Conservation (phyloP, 2,797 vertebrate genomes). For the Amblyraja radiata region DNA sequence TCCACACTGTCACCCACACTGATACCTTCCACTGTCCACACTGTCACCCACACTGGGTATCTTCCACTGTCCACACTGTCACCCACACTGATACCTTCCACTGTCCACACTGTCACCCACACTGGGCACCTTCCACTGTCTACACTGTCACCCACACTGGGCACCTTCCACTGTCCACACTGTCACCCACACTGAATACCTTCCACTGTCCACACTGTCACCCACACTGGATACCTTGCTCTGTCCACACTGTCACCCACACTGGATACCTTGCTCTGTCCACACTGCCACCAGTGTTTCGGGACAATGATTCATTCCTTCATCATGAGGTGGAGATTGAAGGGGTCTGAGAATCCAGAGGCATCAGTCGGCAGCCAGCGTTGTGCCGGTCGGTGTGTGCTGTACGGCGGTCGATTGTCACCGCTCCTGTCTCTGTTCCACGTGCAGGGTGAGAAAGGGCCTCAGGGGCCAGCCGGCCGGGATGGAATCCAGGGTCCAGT, state of each 20-base stretch:
- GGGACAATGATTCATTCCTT: not conserved
- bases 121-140: too few species aligned
- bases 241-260: too few species aligned
- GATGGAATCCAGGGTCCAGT: conserved; percentile 95
- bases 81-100: not conserved
- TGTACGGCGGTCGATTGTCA: too few species aligned
- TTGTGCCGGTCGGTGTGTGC: not conserved
- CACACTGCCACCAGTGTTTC: not conserved
- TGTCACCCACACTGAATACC: too few species aligned
- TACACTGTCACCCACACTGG: not conserved
- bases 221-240: not conserved
- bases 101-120: not conserved
- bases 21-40: not conserved
- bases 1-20: not conserved
- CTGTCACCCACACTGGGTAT: not conserved
- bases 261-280: not conserved
- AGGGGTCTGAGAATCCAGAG: not conserved
- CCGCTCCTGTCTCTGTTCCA: not conserved
- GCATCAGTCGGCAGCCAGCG: not conserved
- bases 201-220: not conserved
- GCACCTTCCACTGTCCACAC: too few species aligned
- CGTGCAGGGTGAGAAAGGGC: conserved; percentile 92
- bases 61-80: not conserved
- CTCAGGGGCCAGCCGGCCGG: conserved; percentile 90
- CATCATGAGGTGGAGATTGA: not conserved